Conservation (phyloP, 1,140 invertebrate genomes). For the Cephus cinctus region DNA sequence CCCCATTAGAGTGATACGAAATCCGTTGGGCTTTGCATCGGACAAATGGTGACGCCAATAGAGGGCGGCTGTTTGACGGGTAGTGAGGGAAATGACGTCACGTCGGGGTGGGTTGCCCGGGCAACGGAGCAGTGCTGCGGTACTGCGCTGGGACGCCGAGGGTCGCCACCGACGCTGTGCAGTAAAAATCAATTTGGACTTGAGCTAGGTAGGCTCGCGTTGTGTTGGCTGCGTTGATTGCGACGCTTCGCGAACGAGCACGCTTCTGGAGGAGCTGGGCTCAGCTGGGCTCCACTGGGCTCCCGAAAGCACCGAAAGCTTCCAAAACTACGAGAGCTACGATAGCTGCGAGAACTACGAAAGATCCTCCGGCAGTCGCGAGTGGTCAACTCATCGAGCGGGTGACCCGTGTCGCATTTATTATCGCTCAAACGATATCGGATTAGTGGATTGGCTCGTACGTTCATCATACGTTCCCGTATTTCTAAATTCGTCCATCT, state of each 20-base stretch:
- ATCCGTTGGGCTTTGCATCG: too few relatives aligned
- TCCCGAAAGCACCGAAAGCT: slow-evolving; percentile 10
- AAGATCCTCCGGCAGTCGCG: slow-evolving; percentile 46
- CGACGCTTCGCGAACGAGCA: slow-evolving; percentile 21
- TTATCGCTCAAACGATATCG: slow-evolving; percentile 3
- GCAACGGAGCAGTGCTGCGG: slow-evolving; percentile 37
- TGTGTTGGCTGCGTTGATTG: slow-evolving; percentile 28
- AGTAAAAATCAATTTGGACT: slow-evolving; percentile 56
- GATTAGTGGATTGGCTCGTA: slow-evolving; percentile 13
- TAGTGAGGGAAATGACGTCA: slow-evolving; percentile 40
- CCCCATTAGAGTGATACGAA: slow-evolving; percentile 1
- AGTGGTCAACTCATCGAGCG: slow-evolving; percentile 47
- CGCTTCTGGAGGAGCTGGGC: slow-evolving; percentile 26
- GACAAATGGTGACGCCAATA: too few relatives aligned
- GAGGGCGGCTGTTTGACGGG: background rate
- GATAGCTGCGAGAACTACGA: slow-evolving; percentile 49
- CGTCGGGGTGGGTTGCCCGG: slow-evolving; percentile 41
- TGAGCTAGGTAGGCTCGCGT: slow-evolving; percentile 38
- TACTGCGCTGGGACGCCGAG: slow-evolving; percentile 40
- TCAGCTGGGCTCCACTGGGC: slow-evolving; percentile 25
- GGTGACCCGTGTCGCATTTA: slow-evolving; percentile 23
- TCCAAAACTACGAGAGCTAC: slow-evolving; percentile 29
- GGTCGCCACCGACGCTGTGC: slow-evolving; percentile 47
- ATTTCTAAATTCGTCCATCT: too few relatives aligned
- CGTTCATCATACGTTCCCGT: too few relatives aligned